A percentile compares a stretch with the other conserved stretches of the same genome.
Evolutionary conservation across 1,140 invertebrate species (phyloP).

Genomic region (Zelostemma sp.): DNA sequence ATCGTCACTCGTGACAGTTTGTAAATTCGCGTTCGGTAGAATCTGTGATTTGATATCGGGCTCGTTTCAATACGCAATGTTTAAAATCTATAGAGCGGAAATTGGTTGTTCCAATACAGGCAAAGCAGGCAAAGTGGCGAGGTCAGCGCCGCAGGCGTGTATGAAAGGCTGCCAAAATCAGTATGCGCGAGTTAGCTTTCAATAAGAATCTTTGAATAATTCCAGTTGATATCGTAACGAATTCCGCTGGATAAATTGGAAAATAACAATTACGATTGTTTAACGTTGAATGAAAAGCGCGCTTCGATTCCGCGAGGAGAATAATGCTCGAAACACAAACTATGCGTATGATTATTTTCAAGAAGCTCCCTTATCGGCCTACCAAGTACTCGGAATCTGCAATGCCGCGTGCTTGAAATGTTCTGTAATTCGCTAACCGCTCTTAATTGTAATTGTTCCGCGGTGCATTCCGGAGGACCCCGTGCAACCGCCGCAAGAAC

Average conservation of each 20-base stretch:
- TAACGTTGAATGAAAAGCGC: too few species aligned
- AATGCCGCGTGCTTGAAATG: slow-evolving; percentile 55
- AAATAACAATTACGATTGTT: not conserved
- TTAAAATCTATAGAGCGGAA: slow-evolving; percentile 21
- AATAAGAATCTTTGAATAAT: slow-evolving; percentile 15
- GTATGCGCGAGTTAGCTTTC: slow-evolving; percentile 28
- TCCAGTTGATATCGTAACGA: too few species aligned
- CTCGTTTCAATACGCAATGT: slow-evolving; percentile 22
- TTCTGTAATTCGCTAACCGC: slow-evolving; percentile 69
- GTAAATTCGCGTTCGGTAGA: too few species aligned
- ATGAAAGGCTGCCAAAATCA: slow-evolving; percentile 32
- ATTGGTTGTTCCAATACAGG: slow-evolving; percentile 40
- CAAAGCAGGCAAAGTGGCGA: slow-evolving; percentile 39
- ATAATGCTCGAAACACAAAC: not conserved
- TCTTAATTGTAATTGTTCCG: slow-evolving; percentile 71
- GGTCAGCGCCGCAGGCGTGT: slow-evolving; percentile 28
- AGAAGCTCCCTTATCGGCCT: slow-evolving; percentile 51
- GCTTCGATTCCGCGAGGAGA: not conserved
- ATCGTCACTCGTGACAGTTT: too few species aligned
- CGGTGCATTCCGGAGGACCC: slow-evolving; percentile 63
- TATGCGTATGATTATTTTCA: slow-evolving; percentile 29
- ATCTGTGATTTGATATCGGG: too few species aligned
- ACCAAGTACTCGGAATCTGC: slow-evolving; percentile 55
- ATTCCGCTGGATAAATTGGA: too few species aligned
- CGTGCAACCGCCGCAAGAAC: slow-evolving; percentile 59